A percentile compares a stretch with the other conserved stretches of the same genome.
Evolutionary conservation across 2,888 invertebrate genomes (phyloP).

Genomic region (Oscheius sp.): DNA sequence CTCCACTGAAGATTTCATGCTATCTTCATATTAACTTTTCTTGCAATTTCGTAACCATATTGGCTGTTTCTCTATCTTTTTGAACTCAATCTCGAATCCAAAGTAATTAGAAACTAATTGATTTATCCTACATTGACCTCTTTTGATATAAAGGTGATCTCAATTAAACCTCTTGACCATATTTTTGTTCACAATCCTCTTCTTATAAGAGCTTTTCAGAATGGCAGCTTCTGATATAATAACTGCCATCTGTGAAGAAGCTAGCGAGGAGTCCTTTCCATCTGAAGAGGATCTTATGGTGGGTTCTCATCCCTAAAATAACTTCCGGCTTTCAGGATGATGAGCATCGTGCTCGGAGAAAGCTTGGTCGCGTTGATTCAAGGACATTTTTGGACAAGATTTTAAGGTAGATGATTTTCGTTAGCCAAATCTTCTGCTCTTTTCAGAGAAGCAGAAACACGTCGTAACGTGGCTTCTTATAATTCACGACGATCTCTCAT

Average conservation of each 20-base stretch:
- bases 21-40: too few relatives aligned
- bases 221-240: too few relatives aligned
- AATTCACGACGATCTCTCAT: constrained; percentile 8
- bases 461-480: not conserved
- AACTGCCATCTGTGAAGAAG: not conserved
- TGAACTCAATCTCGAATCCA: too few relatives aligned
- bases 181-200: too few relatives aligned
- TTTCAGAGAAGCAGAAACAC: constrained; percentile 16
- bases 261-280: not conserved
- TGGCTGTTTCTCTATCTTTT: too few relatives aligned
- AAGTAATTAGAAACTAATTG: too few relatives aligned
- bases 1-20: too few relatives aligned
- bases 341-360: constrained; percentile 1
- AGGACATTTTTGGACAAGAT: constrained; percentile 19
- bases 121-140: too few relatives aligned
- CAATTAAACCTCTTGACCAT: too few relatives aligned
- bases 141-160: too few relatives aligned
- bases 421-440: not conserved
- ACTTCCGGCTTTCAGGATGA: not conserved
- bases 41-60: too few relatives aligned
- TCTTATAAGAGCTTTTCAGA: too few relatives aligned
- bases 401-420: not conserved
- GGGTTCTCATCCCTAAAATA: not conserved
- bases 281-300: constrained; percentile 2
- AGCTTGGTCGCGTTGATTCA: constrained; percentile 15